A percentile compares a stretch with the other conserved stretches of the same genome.
These are phyloP conservation scores for Myathropa florea DNA, from an alignment of 2,888 invertebrate genomes.

Conservation along the genomic window DNA sequence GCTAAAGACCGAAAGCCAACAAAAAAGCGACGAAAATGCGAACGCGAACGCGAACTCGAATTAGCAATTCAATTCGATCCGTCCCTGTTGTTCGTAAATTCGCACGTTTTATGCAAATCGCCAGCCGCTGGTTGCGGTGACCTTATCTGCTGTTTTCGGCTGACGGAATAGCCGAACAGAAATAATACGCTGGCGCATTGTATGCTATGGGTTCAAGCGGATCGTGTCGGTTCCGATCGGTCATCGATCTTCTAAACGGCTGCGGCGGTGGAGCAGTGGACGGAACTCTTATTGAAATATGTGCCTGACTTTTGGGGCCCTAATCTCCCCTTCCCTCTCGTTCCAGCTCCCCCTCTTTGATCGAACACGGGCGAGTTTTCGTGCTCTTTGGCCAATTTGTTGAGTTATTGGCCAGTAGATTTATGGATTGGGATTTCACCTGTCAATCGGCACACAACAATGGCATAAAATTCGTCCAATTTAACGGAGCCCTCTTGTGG, in stretches of 20 bases:
- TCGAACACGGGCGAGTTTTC: constrained; percentile 13
- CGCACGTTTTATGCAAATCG: constrained; percentile 69
- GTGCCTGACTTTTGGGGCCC: not conserved
- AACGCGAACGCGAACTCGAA: constrained; percentile 41
- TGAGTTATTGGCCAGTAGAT: constrained; percentile 42
- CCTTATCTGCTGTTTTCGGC: constrained; percentile 59
- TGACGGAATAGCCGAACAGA: constrained; percentile 38
- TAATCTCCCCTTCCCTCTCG: not conserved
- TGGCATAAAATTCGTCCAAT: constrained; percentile 18
- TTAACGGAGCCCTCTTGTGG: constrained; percentile 27
- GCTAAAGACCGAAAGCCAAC: constrained; percentile 44
- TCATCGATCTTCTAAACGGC: constrained; percentile 57
- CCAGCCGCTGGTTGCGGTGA: constrained; percentile 44
- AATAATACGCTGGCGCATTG: constrained; percentile 37
- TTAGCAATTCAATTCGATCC: constrained; percentile 70
- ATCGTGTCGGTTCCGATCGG: constrained; percentile 50
- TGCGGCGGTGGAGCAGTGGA: not conserved
- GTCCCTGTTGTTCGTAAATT: constrained; percentile 53
- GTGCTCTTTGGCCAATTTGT: constrained; percentile 42
- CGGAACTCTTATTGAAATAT: constrained; percentile 38
- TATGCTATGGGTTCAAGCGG: constrained; percentile 48
- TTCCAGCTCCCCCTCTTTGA: too few species aligned
- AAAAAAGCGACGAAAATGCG: not conserved
- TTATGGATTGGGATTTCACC: constrained; percentile 52
- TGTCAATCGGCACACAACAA: constrained; percentile 10